Percentiles rank a stretch among this genome's conserved stretches.
These are phyloP conservation scores for Zaprionus gabonicus DNA, from an alignment of 1,140 invertebrate species.

Conservation along the genomic window DNA sequence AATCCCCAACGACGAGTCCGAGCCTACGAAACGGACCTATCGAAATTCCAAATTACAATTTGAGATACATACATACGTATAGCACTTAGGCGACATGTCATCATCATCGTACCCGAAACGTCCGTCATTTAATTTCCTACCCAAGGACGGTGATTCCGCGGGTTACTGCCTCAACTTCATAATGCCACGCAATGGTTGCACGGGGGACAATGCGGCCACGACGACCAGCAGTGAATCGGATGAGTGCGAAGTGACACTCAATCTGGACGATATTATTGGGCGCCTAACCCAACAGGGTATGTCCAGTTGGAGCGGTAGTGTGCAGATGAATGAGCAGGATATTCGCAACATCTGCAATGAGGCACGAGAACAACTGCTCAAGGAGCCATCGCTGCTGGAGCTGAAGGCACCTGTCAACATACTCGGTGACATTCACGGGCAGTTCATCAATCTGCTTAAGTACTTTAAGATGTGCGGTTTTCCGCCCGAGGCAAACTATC, in stretches of 20 bases:
- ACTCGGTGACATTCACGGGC: constrained; percentile 99
- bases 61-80: neutral
- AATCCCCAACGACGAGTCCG: constrained; percentile 1
- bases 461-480: constrained; percentile 99
- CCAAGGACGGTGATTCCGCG: constrained; percentile 1
- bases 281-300: constrained; percentile 23
- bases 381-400: constrained; percentile 98
- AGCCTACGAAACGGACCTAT: constrained; percentile 1
- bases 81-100: neutral
- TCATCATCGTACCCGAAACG: constrained; percentile 3
- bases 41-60: constrained; percentile 46
- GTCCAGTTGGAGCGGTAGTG: constrained; percentile 66
- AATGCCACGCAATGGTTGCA: neutral
- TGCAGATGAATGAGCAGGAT: constrained; percentile 96
- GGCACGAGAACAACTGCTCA: constrained; percentile 98
- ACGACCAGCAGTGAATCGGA: neutral
- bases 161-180: constrained; percentile 28
- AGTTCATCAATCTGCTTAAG: constrained; percentile 97
- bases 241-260: neutral
- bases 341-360: constrained; percentile 97
- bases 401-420: constrained; percentile 98
- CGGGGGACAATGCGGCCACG: too few relatives aligned
- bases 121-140: neutral
- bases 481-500: constrained; percentile 98
- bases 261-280: constrained; percentile 48